Evolutionary conservation across 2,113 vertebrate species (phyloP), one percentile per base, ranked within the genome.

Genomic region (Prunella himalayana): DNA sequence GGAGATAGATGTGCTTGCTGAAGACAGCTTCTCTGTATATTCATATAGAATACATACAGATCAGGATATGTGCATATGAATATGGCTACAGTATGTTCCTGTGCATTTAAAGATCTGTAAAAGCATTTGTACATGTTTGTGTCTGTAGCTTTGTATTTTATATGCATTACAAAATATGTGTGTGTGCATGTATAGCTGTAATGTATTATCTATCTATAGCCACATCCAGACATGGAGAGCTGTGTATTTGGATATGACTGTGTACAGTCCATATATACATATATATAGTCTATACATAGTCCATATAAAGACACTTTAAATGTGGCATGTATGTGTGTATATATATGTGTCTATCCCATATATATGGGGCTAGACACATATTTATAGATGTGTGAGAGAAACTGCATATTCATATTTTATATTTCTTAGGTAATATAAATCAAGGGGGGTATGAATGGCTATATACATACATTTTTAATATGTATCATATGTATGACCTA

Each of bases 1-100:
- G 42, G 20, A n/a, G 8, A 44, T 1, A 9, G 0, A 19, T 2
- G 0, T 2, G 8, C 31, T n/a, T 47, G 37, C 68, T 47, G 7
- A 25, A 54, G 44, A 23, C 2, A 4, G 3, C 7, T 19, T 57
- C 19, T 33, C 33, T 21, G 0, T 5, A 4, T 33, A 5, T 9
- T 15, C 6, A 6, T 3, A n/a, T n/a, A n/a, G n/a, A n/a, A n/a
- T n/a, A n/a, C n/a, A n/a, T n/a, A n/a, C n/a, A 33, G 20, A 24
- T 8, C 7, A 49, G 49, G 20, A 3, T 28, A 9, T 7, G 13
- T 25, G 9, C 16, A 3, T 12, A 14, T 45, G 28, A 50, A 28
- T 13, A 23, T 1, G 1, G 22, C 47, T 66, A 1, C 11, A 13
- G 0, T 14, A 11, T 21, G 8, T 30, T 37, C 63, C 35, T 45